Percentiles rank a stretch among this genome's conserved stretches.
These are phyloP conservation scores for Lepidonotus clava DNA, from an alignment of 2,888 invertebrate genomes.

Conservation along the genomic window DNA sequence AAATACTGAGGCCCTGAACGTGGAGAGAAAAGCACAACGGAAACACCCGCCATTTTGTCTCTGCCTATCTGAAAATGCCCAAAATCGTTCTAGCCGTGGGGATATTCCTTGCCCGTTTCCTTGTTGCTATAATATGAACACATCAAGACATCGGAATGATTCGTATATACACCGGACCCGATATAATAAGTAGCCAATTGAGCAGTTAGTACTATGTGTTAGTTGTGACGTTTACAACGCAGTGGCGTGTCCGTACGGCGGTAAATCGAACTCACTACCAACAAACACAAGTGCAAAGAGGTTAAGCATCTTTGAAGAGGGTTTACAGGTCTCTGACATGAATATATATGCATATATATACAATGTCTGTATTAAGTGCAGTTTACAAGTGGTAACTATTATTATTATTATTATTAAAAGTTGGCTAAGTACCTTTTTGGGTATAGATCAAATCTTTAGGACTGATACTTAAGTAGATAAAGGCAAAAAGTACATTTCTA, in stretches of 20 bases:
- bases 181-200: constrained; percentile 13
- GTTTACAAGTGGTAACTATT: no score
- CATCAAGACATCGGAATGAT: constrained; percentile 29
- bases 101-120: no score
- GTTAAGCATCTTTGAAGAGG: neutral
- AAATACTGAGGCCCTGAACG: no score
- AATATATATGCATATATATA: neutral
- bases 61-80: no score
- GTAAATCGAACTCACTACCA: neutral
- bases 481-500: no score
- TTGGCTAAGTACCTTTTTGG: neutral
- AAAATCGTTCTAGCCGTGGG: no score
- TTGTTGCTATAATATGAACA: constrained; percentile 29
- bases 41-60: no score
- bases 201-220: constrained; percentile 8
- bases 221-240: neutral
- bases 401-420: no score
- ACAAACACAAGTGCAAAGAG: neutral
- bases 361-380: neutral
- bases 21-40: no score
- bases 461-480: no score
- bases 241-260: neutral
- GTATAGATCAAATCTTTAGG: no score
- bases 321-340: neutral
- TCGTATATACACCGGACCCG: constrained; percentile 9